Base-by-base conservation (phyloP, 2,113 vertebrate species). In the Archocentrus centrarchus region DNA sequence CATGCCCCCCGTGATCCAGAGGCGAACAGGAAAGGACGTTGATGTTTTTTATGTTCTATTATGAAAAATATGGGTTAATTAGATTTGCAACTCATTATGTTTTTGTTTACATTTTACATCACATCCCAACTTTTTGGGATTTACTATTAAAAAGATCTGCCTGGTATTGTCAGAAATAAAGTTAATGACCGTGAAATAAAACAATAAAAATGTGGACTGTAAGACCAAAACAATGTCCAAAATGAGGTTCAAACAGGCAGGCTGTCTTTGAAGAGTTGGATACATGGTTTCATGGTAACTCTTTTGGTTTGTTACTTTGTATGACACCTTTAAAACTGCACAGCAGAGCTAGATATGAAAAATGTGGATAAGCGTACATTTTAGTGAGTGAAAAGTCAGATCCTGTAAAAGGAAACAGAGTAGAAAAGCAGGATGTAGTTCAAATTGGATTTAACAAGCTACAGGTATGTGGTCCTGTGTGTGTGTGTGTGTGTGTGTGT, bases 361-460 rank as follows among this genome's bases (percentile, higher is more conserved):
- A 11, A 32, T 18, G 15, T n/a, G 11, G 3, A n/a, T 39, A 35
- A 13, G 18, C 3, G 35, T 8, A 37, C 17, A 32, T 37, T 59
- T 41, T 41, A 41, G 10, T 27, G 22, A 30, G 11, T 15, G 24
- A 60, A 15, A 60, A 6, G 24, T 15, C 14, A 30, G 13, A 9
- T 27, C 30, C 59, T 60, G 24, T 17, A 7, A 27, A 60, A 60
- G 22, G 22, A 59, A 14, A 59, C 11, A 27, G 4, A 22, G n/a
- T 9, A 20, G 7, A 41, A 41, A 41, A 41, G 11, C 41, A 41
- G 41, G 41, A 11, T 41, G 41, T 39, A 14, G 6, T 66, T 35
- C 35, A 35, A 35, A 22, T 35, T 68, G 59, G 70, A 59, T 76
- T 32, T 86, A 82, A 82, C 57, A 37, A 66, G 81, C 20, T 50